Evolutionary conservation across 2,113 vertebrate species (phyloP), one percentile per base, ranked within the genome.

Genomic region (Cavia porcellus): DNA sequence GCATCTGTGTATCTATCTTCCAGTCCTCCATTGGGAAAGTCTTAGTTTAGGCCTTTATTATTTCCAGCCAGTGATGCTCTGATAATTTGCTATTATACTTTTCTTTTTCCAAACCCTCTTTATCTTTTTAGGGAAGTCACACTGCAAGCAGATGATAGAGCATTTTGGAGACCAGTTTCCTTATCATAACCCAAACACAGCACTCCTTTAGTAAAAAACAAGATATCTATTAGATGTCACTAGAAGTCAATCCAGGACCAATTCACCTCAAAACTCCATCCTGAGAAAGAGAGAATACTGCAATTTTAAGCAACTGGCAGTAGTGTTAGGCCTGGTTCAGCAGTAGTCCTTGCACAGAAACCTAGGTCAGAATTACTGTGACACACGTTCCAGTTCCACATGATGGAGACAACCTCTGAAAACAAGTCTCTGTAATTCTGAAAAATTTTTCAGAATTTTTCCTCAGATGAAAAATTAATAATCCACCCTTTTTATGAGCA

Each of bases 401-500:
- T 24, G 50, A 42, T 24, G 64, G 32, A 55, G 30, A 77, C 8
- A 50, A 17, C 7, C 12, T 77, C 74, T 50, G 25, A 30, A 77
- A 77, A 50, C 8, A 35, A 38, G 80, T 35, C 12, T 70, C 57
- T 47, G 12, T 52, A 85, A 59, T n/a, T 88, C 87, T 14, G 2
- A 57, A 90, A 88, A 77, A 28, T 57, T 83, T 55, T 15, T 90
- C 4, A 2, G 19, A 24, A 14, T 25, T 52, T 80, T 80, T 90
- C 91, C 38, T n/a, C 57, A 85, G 64, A n/a, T 66, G 52, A 57
- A 91, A 91, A 72, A 77, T 20, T 68, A 80, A 72, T 64, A 86
- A 68, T 32, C 1, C 17, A 80, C 15, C 8, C 7, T 86, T 10
- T 86, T 90, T 55, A 77, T 70, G 72, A 90, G 38, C 32, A 68